These are phyloP conservation scores for Galbula dea DNA, from an alignment of 2,113 vertebrate species.

Conservation along the genomic window DNA sequence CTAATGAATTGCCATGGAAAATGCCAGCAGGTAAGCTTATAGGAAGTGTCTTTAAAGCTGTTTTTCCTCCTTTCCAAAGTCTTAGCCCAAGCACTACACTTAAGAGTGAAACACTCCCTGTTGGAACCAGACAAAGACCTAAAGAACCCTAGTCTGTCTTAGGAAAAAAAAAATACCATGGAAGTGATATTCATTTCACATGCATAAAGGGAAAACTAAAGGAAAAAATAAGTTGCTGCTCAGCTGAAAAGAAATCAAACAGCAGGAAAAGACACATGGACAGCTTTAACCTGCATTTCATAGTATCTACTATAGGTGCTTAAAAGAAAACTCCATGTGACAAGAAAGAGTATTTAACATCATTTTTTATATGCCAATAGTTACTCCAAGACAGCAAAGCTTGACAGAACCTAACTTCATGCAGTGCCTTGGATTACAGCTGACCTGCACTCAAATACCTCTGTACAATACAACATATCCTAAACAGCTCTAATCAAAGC, in stretches of 20 bases:
- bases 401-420: neutral
- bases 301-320: neutral
- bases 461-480: neutral
- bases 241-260: neutral
- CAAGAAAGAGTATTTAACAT: neutral
- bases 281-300: neutral
- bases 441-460: neutral
- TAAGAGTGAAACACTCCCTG: neutral
- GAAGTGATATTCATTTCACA: neutral
- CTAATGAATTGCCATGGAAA: conserved; percentile 37
- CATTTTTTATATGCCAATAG: neutral
- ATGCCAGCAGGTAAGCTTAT: conserved; percentile 13
- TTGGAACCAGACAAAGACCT: conserved; percentile 3
- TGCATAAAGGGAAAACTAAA: neutral
- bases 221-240: neutral
- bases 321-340: neutral
- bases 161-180: too few relatives aligned
- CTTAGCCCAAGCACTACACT: neutral
- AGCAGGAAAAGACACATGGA: neutral
- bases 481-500: neutral
- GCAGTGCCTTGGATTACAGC: neutral
- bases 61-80: neutral
- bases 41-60: conserved; percentile 4
- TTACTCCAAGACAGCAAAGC: neutral
- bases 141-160: neutral